Evolutionary conservation across 2,113 vertebrate species (phyloP).

Genomic region (Rhea americana): DNA sequence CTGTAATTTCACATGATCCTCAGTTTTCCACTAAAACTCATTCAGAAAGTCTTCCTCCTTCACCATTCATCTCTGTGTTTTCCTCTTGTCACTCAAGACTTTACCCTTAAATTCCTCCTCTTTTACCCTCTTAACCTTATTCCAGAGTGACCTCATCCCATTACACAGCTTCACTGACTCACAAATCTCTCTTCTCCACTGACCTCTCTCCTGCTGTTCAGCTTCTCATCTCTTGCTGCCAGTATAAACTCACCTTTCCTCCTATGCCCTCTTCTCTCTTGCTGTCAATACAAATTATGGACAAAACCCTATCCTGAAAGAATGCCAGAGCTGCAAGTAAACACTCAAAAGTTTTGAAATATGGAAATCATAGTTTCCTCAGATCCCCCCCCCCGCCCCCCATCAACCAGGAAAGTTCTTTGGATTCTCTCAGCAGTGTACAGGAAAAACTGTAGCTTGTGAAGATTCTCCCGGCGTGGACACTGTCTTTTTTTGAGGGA

Average conservation of each 20-base stretch:
- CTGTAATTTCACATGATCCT: background rate
- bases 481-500: background rate
- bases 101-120: slow-evolving; percentile 9
- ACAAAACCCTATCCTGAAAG: background rate
- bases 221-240: slow-evolving; percentile 9
- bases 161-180: slow-evolving; percentile 43
- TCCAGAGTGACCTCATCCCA: slow-evolving; percentile 41
- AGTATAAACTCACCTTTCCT: slow-evolving; percentile 24
- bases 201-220: slow-evolving; percentile 47
- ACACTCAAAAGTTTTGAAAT: slow-evolving; percentile 16
- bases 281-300: background rate
- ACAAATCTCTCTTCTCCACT: slow-evolving; percentile 48
- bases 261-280: slow-evolving; percentile 21
- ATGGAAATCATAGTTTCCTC: background rate
- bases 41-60: background rate
- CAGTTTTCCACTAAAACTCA: background rate
- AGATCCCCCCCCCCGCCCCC: background rate
- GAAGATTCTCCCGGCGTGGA: background rate
- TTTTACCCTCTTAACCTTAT: slow-evolving; percentile 61
- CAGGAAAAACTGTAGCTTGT: background rate
- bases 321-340: slow-evolving; percentile 1
- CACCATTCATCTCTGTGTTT: background rate
- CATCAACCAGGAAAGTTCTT: background rate
- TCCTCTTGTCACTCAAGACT: background rate
- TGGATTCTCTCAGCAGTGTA: background rate